Evolutionary conservation across 2,888 invertebrate genomes (phyloP).

Genomic region (Athetis lepigone): DNA sequence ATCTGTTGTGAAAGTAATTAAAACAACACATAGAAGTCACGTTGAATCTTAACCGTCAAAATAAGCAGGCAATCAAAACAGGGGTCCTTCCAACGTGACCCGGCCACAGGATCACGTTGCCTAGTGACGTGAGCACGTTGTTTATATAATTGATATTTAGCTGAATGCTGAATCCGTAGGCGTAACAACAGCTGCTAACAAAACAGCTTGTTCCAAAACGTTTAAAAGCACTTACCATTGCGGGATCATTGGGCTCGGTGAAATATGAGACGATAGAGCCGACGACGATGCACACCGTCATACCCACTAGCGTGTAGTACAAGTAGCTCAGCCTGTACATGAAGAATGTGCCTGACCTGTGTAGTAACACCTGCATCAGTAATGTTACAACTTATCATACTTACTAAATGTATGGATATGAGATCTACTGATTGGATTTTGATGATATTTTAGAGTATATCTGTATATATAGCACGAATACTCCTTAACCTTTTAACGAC

Average conservation of each 20-base stretch:
- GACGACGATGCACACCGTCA: slow-evolving; percentile 91
- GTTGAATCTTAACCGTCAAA: too few species aligned
- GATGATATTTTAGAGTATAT: too few species aligned
- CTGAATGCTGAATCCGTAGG: slow-evolving; percentile 13
- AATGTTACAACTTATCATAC: too few species aligned
- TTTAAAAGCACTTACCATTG: slow-evolving; percentile 79
- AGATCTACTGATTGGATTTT: too few species aligned
- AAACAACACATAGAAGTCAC: too few species aligned
- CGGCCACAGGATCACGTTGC: background rate
- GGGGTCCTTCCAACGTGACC: background rate
- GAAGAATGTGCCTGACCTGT: slow-evolving; percentile 91
- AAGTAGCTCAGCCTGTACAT: slow-evolving; percentile 94
- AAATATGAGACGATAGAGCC: slow-evolving; percentile 93
- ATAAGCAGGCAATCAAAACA: too few species aligned
- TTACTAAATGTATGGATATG: too few species aligned
- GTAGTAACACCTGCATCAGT: slow-evolving; percentile 40
- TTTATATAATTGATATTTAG: slow-evolving; percentile 23
- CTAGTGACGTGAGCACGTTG: too few species aligned
- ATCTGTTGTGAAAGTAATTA: too few species aligned
- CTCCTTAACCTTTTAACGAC: too few species aligned
- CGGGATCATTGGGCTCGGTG: slow-evolving; percentile 91
- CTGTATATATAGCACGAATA: too few species aligned
- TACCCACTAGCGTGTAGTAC: slow-evolving; percentile 94
- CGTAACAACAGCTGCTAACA: slow-evolving; percentile 16
- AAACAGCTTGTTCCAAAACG: slow-evolving; percentile 38